Base-by-base conservation (phyloP, 1,140 invertebrate genomes). In the Andricus grossulariae region DNA sequence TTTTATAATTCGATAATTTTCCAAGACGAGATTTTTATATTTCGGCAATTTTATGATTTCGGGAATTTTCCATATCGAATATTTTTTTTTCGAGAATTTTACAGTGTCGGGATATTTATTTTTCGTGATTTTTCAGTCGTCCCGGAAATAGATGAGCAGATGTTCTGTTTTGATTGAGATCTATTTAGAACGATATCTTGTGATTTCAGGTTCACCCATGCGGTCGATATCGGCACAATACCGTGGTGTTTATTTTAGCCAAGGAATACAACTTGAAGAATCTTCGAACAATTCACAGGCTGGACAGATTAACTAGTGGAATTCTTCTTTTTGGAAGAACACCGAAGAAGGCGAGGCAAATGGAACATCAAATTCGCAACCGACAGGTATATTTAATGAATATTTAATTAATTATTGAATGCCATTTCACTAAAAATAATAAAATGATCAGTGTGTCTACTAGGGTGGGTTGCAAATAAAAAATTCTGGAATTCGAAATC, bases 251-350 rank as follows among this genome's bases (percentile, higher is more conserved):
- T 89, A 99, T 99, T 82, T 93, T 99, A 81, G 97, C 97, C 82
- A 99, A 99, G 92, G 98, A 99, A 91, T 96, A 97, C 90, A 97
- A 98, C 89, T 92, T 98, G 89, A 97, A 97, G 89, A 98, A 99
- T 88, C 93, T 99, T 71, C 93, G 98, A 86, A 98, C 98, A 85
- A 97, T 98, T 82, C 96, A 97, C 91, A 94, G 97, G 83, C 91
- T 98, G 81, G 98, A 99, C 92, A 93, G 98, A 87, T 92, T 99
- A 82, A 99, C 98, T 8, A 99, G 97, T 85, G 98, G 98, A 74
- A 93, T 99, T 15, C 89, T 99, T 21, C 93, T 99, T 50, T 97
- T 99, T 88, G 98, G 97, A 3, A 94, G 98, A 84, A 98, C 95
- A 86, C 96, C 96, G 25, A 97, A 97, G 89, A 97, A 97, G 90